Evolutionary conservation across 2,888 invertebrate genomes (phyloP).

Genomic region (Dryobotodes eremita): DNA sequence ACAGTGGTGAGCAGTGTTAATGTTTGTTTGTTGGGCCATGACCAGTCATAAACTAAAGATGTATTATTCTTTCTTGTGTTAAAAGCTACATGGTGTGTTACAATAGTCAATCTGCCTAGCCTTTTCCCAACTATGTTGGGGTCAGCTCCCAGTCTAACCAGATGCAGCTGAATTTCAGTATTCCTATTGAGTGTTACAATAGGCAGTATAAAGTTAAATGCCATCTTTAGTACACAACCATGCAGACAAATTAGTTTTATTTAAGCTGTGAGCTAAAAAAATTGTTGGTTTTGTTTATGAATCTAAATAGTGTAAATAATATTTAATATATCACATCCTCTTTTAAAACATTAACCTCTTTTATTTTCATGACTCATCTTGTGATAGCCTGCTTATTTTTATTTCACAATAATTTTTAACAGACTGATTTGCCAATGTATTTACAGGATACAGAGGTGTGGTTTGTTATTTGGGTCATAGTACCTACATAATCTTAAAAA

Average conservation of each 20-base stretch:
- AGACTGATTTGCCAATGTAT: not conserved
- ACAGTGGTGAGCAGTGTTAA: not conserved
- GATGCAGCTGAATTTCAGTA: too few relatives aligned
- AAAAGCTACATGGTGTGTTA: too few relatives aligned
- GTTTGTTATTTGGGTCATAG: not conserved
- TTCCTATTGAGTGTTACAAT: not conserved
- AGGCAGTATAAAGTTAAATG: not conserved
- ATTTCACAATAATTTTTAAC: not conserved
- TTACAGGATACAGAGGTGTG: conserved; percentile 3
- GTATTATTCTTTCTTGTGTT: not conserved
- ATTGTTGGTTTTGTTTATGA: not conserved
- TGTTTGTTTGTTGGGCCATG: not conserved
- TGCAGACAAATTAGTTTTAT: not conserved
- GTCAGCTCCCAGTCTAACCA: too few relatives aligned
- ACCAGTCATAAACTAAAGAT: not conserved
- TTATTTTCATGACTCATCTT: conserved; percentile 23
- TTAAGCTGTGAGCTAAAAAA: too few relatives aligned
- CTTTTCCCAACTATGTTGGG: too few relatives aligned
- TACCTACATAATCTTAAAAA: not conserved
- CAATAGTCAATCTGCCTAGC: too few relatives aligned
- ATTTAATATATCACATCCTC: not conserved
- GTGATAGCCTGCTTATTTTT: conserved; percentile 5
- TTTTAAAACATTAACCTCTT: not conserved
- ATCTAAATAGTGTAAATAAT: not conserved
- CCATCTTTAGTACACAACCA: too few relatives aligned